These are phyloP conservation scores for Luffia ferchaultella DNA, from an alignment of 2,888 invertebrate species.

Conservation along the genomic window DNA sequence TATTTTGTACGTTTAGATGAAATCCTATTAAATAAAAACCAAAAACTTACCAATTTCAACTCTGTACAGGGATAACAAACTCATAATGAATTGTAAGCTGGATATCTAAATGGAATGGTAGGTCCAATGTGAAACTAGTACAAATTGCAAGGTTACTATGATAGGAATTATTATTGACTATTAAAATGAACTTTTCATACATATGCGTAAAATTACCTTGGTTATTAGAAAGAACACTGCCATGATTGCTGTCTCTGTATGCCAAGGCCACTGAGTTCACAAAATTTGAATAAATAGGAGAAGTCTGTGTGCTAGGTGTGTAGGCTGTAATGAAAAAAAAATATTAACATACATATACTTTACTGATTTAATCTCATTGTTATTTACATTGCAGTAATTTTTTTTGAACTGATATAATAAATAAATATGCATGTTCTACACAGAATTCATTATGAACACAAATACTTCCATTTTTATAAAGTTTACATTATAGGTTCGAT, in stretches of 20 bases:
- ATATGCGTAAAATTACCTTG: constrained; percentile 36
- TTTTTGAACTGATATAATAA: neutral
- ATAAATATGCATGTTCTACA: neutral
- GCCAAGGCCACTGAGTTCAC: constrained; percentile 61
- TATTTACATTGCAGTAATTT: neutral
- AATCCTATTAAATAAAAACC: no score
- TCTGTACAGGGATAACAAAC: no score
- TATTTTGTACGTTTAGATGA: no score
- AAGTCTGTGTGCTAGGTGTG: constrained; percentile 43
- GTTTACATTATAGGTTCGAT: no score
- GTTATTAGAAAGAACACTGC: constrained; percentile 54
- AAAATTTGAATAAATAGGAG: constrained; percentile 58
- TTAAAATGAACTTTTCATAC: no score
- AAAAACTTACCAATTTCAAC: no score
- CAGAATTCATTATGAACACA: neutral
- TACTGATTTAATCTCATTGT: neutral
- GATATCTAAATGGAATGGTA: no score
- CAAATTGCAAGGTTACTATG: no score
- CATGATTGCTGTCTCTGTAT: constrained; percentile 65
- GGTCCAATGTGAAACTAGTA: no score
- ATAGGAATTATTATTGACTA: no score
- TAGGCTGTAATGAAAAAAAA: constrained; percentile 35
- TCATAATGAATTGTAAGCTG: no score
- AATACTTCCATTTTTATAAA: neutral
- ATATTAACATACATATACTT: neutral